These are phyloP conservation scores for Talpa occidentalis DNA, from an alignment of 2,113 vertebrate species.

Conservation along the genomic window DNA sequence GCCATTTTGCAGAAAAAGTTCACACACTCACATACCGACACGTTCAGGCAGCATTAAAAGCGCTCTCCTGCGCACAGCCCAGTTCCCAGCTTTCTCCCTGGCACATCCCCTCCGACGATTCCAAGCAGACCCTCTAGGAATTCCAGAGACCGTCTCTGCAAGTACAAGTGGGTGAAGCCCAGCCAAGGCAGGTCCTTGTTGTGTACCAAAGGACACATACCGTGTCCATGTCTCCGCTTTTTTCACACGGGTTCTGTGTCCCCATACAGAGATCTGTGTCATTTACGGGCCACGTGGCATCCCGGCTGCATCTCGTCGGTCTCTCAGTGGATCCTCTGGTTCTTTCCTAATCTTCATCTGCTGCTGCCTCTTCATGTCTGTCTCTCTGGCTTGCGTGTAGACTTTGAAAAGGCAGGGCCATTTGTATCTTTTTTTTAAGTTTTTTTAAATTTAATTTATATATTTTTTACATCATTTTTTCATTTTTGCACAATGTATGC, in stretches of 20 bases:
- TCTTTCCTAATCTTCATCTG: background rate
- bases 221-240: fast-evolving
- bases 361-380: background rate
- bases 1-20: background rate
- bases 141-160: background rate
- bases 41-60: background rate
- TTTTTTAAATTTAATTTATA: too few relatives aligned
- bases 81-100: background rate
- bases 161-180: background rate
- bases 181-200: background rate
- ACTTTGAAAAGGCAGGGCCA: fast-evolving
- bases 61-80: background rate
- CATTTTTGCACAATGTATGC: too few relatives aligned
- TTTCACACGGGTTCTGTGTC: background rate
- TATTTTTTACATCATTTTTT: too few relatives aligned
- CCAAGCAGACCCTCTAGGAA: fast-evolving
- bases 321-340: background rate
- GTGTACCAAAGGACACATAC: background rate
- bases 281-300: background rate
- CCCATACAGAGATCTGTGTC: background rate
- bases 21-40: background rate
- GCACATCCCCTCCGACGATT: background rate
- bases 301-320: background rate
- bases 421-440: background rate
- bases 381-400: background rate